Conservation (phyloP, 2,113 vertebrate genomes). For the Meleagris gallopavo region DNA sequence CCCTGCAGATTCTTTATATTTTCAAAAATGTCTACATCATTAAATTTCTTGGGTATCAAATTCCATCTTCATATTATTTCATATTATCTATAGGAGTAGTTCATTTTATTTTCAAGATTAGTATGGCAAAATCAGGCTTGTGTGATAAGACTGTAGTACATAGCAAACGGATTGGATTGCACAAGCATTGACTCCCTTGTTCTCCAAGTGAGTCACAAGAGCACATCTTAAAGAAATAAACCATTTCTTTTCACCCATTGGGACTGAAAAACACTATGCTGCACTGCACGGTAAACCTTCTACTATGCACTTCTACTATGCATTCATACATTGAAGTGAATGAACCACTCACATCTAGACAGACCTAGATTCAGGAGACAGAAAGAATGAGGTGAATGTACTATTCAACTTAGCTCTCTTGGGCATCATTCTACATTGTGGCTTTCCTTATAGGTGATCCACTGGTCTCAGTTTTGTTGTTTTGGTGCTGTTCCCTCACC, state of each 20-base stretch:
- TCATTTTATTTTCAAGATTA: background rate
- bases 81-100: background rate
- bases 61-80: background rate
- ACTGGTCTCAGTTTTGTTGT: background rate
- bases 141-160: background rate
- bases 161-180: background rate
- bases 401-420: background rate
- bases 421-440: background rate
- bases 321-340: background rate
- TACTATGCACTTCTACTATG: no score
- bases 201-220: background rate
- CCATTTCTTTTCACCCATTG: background rate
- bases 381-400: background rate
- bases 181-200: background rate
- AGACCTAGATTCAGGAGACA: background rate
- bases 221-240: background rate
- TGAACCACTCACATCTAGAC: background rate
- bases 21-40: background rate
- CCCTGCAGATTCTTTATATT: background rate
- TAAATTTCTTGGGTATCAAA: background rate
- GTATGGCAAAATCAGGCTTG: background rate
- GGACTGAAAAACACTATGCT: background rate
- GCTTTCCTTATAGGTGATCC: background rate
- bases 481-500: background rate
- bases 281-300: background rate